phyloP scores from a whole-genome alignment of 2,113 vertebrate species.

The Pangasianodon gigas region DNA sequence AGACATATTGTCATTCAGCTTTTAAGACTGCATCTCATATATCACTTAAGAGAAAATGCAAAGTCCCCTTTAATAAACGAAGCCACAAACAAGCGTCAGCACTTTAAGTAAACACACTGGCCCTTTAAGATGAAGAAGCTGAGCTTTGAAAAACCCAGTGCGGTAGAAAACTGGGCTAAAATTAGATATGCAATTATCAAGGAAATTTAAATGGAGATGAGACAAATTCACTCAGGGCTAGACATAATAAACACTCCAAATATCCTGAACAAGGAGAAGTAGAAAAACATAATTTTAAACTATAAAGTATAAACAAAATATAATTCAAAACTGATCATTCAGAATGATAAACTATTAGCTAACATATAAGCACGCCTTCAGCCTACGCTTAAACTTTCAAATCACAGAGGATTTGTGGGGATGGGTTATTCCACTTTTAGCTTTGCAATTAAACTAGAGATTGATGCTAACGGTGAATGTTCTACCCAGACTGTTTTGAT shows the following conservation, averaged over 20 bases:
- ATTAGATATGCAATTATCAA: slow-evolving; percentile 9
- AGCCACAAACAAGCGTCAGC: slow-evolving; percentile 33
- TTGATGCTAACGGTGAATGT: slow-evolving; percentile 49
- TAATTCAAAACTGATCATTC: slow-evolving; percentile 12
- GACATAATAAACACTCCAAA: slow-evolving; percentile 9
- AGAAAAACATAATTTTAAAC: not conserved
- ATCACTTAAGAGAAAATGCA: slow-evolving; percentile 33
- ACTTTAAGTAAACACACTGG: slow-evolving; percentile 22
- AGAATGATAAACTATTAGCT: slow-evolving; percentile 34
- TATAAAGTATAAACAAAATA: not conserved
- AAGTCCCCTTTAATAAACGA: slow-evolving; percentile 36
- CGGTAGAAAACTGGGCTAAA: not conserved
- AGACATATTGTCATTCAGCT: slow-evolving; percentile 7
- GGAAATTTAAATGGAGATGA: slow-evolving; percentile 38
- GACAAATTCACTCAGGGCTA: slow-evolving; percentile 13
- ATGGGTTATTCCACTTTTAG: slow-evolving; percentile 59
- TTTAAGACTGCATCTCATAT: slow-evolving; percentile 31
- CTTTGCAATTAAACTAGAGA: slow-evolving; percentile 60
- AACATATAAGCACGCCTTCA: slow-evolving; percentile 30
- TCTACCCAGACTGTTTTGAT: slow-evolving; percentile 50
- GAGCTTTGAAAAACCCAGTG: slow-evolving; percentile 3
- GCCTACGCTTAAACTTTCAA: slow-evolving; percentile 45
- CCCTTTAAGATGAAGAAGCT: slow-evolving; percentile 33
- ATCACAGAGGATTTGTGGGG: slow-evolving; percentile 43
- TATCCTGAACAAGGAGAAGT: not conserved